These are phyloP conservation scores for Buceros bicornis DNA, from an alignment of 2,797 vertebrate genomes.

Conservation along the genomic window DNA sequence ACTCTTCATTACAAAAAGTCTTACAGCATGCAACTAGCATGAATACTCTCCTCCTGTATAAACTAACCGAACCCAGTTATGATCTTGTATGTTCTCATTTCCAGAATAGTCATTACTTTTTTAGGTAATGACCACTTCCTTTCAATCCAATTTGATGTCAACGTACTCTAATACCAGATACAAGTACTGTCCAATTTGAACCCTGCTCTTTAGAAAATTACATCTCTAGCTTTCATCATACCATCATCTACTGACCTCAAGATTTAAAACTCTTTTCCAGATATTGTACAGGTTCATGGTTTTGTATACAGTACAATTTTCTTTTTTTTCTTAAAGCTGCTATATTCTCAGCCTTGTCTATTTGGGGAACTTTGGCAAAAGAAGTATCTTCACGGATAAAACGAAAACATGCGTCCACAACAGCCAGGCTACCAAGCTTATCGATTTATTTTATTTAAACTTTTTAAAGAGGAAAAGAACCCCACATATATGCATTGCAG, in stretches of 20 bases:
- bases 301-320: not conserved
- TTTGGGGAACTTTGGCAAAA: not conserved
- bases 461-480: not conserved
- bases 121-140: not conserved
- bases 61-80: not conserved
- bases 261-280: not conserved
- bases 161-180: not conserved
- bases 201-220: not conserved
- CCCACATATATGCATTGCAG: not conserved
- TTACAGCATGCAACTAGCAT: slow-evolving; percentile 28
- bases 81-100: not conserved
- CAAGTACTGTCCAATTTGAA: not conserved
- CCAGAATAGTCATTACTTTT: not conserved
- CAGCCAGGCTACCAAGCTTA: not conserved
- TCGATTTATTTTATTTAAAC: not conserved
- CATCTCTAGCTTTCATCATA: not conserved
- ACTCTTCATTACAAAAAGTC: not conserved
- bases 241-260: not conserved
- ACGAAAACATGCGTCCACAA: not conserved
- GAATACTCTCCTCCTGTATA: not conserved
- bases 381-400: not conserved
- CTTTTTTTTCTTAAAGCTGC: not conserved
- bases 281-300: not conserved
- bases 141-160: not conserved
- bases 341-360: not conserved